A percentile compares a stretch with the other conserved stretches of the same genome.
phyloP scores from a whole-genome alignment of 1,140 invertebrate genomes.

The Marisa cornuarietis region DNA sequence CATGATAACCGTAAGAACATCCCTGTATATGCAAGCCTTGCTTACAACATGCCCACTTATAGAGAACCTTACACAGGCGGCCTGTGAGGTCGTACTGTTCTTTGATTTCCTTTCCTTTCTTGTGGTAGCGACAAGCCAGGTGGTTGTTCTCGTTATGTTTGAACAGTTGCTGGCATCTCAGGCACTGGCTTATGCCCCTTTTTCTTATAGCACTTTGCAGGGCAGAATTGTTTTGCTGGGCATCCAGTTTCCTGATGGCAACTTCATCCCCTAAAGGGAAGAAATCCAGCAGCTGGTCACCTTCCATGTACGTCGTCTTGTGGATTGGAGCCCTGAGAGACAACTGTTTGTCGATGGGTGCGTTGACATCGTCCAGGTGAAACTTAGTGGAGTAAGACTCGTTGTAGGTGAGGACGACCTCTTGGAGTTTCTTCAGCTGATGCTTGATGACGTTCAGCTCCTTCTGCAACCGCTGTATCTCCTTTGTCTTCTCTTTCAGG shows the following conservation, averaged over 20 bases:
- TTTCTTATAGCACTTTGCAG: background rate
- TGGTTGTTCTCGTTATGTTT: slow-evolving; percentile 46
- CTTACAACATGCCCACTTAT: slow-evolving; percentile 57
- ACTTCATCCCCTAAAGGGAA: slow-evolving; percentile 33
- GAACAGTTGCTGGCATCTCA: slow-evolving; percentile 51
- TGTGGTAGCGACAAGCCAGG: slow-evolving; percentile 50
- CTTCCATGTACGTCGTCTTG: slow-evolving; percentile 45
- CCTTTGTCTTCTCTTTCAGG: slow-evolving; percentile 34
- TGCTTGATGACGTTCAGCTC: slow-evolving; percentile 37
- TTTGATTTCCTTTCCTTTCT: slow-evolving; percentile 46
- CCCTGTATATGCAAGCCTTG: slow-evolving; percentile 40
- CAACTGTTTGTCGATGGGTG: background rate
- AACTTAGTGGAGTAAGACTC: slow-evolving; percentile 39
- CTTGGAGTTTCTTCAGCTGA: slow-evolving; percentile 38
- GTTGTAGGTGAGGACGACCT: slow-evolving; percentile 46
- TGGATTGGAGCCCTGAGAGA: background rate
- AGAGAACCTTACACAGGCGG: slow-evolving; percentile 42
- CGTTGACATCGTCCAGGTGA: slow-evolving; percentile 41
- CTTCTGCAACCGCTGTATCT: slow-evolving; percentile 40
- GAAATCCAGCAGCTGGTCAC: slow-evolving; percentile 41
- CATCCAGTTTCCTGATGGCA: slow-evolving; percentile 34
- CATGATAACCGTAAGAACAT: slow-evolving; percentile 47
- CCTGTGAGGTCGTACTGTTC: slow-evolving; percentile 49
- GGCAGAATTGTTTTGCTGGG: slow-evolving; percentile 23
- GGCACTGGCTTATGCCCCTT: slow-evolving; percentile 67